Evolutionary conservation across 2,888 invertebrate species (phyloP).

Genomic region (Ectemnius continuus): DNA sequence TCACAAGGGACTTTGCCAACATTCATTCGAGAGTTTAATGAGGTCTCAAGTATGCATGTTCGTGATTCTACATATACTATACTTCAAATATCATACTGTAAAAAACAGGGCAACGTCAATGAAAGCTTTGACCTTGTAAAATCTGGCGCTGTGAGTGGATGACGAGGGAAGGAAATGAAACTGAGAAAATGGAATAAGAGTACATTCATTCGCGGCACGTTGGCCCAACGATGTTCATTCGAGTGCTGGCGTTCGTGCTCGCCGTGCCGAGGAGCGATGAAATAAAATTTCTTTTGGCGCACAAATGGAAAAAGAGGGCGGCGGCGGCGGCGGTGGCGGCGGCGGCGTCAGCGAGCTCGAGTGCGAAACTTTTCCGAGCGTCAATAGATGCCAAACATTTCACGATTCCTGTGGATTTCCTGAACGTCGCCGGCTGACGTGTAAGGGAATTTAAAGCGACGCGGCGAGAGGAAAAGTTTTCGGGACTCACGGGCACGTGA

Average conservation of each 20-base stretch:
- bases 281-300: constrained; percentile 2
- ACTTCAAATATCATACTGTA: not conserved
- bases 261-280: not conserved
- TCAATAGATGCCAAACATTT: constrained; percentile 8
- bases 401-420: not conserved
- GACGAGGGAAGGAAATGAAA: not conserved
- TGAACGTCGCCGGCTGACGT: not conserved
- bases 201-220: constrained; percentile 3
- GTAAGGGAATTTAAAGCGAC: constrained; percentile 14
- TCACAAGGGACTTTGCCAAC: not conserved
- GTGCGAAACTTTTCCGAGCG: constrained; percentile 3
- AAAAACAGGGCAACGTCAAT: not conserved
- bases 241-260: not conserved
- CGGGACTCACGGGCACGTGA: constrained; percentile 26
- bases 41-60: not conserved
- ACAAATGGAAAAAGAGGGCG: not conserved
- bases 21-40: not conserved
- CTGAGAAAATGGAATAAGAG: not conserved
- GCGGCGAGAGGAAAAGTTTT: constrained; percentile 24
- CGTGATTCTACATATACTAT: not conserved
- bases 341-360: not conserved
- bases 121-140: constrained; percentile 2
- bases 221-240: constrained; percentile 2
- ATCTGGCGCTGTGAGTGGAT: not conserved
- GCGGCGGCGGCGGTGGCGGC: not conserved